Conservation (phyloP, 2,797 vertebrate genomes). For the Poeciliopsis turneri region DNA sequence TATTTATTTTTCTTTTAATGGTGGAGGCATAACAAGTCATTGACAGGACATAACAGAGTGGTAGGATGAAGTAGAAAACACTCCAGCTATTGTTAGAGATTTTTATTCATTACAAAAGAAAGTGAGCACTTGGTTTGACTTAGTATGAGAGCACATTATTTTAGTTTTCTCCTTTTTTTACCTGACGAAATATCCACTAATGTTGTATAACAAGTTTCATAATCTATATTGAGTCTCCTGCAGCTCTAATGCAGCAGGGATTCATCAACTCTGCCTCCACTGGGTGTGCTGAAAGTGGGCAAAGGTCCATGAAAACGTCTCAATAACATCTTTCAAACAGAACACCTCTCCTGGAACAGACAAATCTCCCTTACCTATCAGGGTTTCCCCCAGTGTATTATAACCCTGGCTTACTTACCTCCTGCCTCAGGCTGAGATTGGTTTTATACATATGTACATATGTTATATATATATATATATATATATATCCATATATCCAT, state of each 20-base stretch:
- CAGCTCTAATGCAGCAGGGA: neutral
- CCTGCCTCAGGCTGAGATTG: too few relatives aligned
- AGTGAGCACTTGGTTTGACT: neutral
- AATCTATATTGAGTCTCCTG: neutral
- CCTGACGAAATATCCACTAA: neutral
- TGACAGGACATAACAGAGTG: neutral
- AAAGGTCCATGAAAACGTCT: neutral
- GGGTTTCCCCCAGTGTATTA: too few relatives aligned
- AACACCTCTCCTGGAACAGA: neutral
- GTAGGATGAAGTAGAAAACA: neutral
- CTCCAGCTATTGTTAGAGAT: neutral
- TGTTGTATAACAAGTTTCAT: neutral
- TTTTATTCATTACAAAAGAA: neutral
- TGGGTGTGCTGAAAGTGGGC: neutral
- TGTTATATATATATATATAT: too few relatives aligned
- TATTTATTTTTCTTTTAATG: neutral
- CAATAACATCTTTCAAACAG: neutral
- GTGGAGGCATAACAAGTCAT: neutral
- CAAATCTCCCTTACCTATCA: too few relatives aligned
- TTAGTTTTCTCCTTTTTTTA: neutral
- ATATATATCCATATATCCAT: too few relatives aligned
- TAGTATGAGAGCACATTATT: neutral
- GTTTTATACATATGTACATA: too few relatives aligned
- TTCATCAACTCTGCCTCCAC: neutral
- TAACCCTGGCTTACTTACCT: too few relatives aligned